phyloP scores from a whole-genome alignment of 2,113 vertebrate species.

The Chionomys nivalis region DNA sequence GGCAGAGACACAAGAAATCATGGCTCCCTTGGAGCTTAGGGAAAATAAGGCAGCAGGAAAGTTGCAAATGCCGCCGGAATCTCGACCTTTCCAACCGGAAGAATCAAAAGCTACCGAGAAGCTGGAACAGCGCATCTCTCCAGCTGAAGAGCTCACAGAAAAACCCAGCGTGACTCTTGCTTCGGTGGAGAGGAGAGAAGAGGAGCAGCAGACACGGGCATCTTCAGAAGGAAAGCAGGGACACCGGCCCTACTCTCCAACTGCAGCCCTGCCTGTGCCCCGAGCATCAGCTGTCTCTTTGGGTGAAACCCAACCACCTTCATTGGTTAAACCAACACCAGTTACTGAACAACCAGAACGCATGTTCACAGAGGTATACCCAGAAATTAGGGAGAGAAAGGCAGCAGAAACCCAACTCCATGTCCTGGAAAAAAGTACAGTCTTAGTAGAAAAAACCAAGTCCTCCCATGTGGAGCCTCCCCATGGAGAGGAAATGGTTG shows the following conservation, averaged over 20 bases:
- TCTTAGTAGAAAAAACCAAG: slow-evolving; percentile 42
- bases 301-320: slow-evolving; percentile 47
- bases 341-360: slow-evolving; percentile 60
- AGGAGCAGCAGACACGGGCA: not conserved
- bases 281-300: slow-evolving; percentile 17
- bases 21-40: slow-evolving; percentile 3
- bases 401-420: slow-evolving; percentile 8
- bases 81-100: not conserved
- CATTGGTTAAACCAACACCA: not conserved
- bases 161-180: not conserved
- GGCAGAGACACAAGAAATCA: slow-evolving; percentile 52
- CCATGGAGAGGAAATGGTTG: not conserved
- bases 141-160: slow-evolving; percentile 58
- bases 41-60: slow-evolving; percentile 31
- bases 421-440: slow-evolving; percentile 43
- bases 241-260: not conserved
- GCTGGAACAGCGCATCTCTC: not conserved
- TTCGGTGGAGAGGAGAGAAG: slow-evolving; percentile 50
- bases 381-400: slow-evolving; percentile 54
- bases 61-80: not conserved
- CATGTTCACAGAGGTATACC: not conserved
- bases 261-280: not conserved
- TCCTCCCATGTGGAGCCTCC: not conserved
- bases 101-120: not conserved
- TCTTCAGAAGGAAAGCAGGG: slow-evolving; percentile 55